Percentiles rank a stretch among this genome's conserved stretches.
Evolutionary conservation across 2,888 invertebrate genomes (phyloP).

Genomic region (Camponotus fellah): DNA sequence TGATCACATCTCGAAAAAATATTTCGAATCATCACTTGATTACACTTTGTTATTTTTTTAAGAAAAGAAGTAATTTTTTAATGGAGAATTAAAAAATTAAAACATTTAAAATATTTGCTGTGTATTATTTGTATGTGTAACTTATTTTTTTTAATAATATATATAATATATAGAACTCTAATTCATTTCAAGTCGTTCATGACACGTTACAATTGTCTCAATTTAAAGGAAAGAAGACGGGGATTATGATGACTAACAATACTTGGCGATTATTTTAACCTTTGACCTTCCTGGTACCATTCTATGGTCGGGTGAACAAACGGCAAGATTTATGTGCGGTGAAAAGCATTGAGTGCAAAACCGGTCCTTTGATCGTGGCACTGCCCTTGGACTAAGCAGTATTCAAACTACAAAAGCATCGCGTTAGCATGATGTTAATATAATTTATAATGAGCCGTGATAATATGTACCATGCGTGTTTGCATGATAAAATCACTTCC

Average conservation of each 20-base stretch:
- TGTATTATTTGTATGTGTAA: not conserved
- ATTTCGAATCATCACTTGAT: not conserved
- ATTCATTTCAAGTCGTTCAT: not conserved
- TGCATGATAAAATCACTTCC: not conserved
- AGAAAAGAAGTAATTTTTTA: not conserved
- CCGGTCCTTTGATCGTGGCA: slow-evolving; percentile 27
- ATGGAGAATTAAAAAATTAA: not conserved
- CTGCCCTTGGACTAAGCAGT: slow-evolving; percentile 25
- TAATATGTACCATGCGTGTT: not conserved
- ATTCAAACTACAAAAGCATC: slow-evolving; percentile 54
- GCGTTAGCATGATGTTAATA: slow-evolving; percentile 51
- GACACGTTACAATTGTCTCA: not conserved
- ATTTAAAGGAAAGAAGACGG: not conserved
- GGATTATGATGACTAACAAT: slow-evolving; percentile 14
- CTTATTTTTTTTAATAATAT: not conserved
- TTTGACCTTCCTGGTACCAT: slow-evolving; percentile 32
- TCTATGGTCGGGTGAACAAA: slow-evolving; percentile 17
- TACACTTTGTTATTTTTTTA: not conserved
- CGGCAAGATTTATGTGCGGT: slow-evolving; percentile 56
- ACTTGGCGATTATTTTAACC: slow-evolving; percentile 54
- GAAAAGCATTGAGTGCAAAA: slow-evolving; percentile 52
- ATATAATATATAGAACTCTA: not conserved
- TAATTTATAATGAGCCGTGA: slow-evolving; percentile 57
- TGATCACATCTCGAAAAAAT: not conserved
- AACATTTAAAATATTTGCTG: not conserved